Percentiles rank a stretch among this genome's conserved stretches.
Evolutionary conservation across 92 coral and sea anemone genomes (phyloP).

Genomic region (Porites cylindrica): DNA sequence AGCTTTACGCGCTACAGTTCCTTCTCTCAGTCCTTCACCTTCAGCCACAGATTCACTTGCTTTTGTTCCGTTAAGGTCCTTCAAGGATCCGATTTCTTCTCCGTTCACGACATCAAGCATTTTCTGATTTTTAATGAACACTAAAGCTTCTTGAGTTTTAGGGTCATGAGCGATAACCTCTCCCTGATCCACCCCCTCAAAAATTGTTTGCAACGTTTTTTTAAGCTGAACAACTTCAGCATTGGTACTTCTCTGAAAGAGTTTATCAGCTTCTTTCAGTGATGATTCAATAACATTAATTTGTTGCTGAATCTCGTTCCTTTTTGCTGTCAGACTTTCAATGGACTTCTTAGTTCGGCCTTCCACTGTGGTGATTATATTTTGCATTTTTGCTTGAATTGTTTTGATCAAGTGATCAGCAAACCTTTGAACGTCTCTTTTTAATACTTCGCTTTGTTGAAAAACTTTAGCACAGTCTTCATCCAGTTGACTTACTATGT

Average conservation of each 20-base stretch:
- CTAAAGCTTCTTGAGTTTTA: neutral
- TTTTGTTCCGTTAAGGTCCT: neutral
- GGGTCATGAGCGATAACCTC: neutral
- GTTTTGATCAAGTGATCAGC: neutral
- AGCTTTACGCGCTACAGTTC: neutral
- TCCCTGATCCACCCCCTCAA: neutral
- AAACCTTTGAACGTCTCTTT: neutral
- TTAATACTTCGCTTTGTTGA: neutral
- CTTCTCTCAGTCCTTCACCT: neutral
- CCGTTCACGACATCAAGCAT: neutral
- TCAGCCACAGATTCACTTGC: neutral
- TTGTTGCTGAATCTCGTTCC: neutral
- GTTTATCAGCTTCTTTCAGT: neutral
- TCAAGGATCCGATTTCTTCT: neutral
- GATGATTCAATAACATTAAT: neutral
- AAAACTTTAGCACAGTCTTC: neutral
- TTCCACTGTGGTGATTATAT: neutral
- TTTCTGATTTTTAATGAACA: neutral
- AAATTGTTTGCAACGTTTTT: neutral
- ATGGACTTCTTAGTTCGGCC: neutral
- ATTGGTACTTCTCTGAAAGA: neutral
- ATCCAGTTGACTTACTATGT: neutral
- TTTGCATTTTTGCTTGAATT: neutral
- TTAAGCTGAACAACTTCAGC: neutral
- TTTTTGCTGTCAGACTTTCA: neutral